Evolutionary conservation across 2,797 vertebrate genomes (phyloP).

Genomic region (Alauda arvensis): DNA sequence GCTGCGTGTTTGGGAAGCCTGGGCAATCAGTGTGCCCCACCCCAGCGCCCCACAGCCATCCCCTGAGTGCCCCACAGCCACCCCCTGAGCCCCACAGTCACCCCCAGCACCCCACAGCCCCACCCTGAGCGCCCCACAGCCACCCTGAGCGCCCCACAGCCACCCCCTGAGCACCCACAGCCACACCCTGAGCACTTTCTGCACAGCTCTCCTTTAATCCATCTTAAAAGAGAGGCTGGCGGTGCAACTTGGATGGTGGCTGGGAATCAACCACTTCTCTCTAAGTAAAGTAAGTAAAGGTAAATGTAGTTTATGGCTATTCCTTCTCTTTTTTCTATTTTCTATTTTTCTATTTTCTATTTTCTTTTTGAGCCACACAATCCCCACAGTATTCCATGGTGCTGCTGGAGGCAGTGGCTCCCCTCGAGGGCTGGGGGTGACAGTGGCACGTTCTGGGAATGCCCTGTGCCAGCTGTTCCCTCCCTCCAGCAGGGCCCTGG

Average conservation of each 20-base stretch:
- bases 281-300: background rate
- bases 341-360: too few relatives aligned
- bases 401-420: background rate
- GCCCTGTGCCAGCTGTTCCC: rapidly evolving
- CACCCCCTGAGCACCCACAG: background rate
- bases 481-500: background rate
- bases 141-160: background rate
- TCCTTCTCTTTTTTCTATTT: background rate
- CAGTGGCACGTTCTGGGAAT: rapidly evolving
- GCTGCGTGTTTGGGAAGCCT: background rate
- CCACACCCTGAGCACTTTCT: background rate
- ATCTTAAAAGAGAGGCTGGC: background rate
- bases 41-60: background rate
- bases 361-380: rapidly evolving
- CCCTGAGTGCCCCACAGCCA: background rate
- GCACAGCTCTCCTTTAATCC: background rate
- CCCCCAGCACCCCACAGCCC: background rate
- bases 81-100: background rate
- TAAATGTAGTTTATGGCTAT: background rate
- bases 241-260: background rate
- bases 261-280: background rate
- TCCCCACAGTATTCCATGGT: rapidly evolving
- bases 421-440: rapidly evolving
- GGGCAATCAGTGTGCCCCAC: rapidly evolving
- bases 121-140: background rate